A percentile compares a stretch with the other conserved stretches of the same genome.
Evolutionary conservation across 2,797 vertebrate genomes (phyloP).

Genomic region (Centropyge bicolor): DNA sequence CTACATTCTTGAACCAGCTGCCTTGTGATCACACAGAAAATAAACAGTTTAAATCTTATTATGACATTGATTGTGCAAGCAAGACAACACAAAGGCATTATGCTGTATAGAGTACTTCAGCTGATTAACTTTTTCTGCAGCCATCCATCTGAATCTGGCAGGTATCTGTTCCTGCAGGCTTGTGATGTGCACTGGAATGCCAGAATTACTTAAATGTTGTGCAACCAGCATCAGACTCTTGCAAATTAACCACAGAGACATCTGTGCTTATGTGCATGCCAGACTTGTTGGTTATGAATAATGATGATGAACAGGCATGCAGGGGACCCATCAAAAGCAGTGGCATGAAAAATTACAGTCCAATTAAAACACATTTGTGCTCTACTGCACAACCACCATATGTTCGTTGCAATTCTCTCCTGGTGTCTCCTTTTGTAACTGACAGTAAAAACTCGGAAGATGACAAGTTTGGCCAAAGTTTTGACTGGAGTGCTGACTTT

Average conservation of each 20-base stretch:
- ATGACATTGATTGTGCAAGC: neutral
- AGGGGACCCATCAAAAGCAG: neutral
- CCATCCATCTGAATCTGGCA: no score
- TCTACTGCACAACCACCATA: neutral
- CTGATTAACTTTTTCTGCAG: no score
- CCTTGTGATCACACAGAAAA: neutral
- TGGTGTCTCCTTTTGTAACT: no score
- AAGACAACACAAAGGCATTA: neutral
- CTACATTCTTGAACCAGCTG: neutral
- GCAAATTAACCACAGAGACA: neutral
- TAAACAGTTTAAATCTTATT: neutral
- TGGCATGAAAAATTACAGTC: neutral
- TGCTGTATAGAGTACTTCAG: no score
- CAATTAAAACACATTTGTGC: neutral
- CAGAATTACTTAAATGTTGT: neutral
- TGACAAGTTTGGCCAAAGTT: no score
- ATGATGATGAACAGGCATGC: neutral
- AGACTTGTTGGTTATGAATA: neutral
- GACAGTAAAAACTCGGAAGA: no score
- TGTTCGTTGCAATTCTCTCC: no score
- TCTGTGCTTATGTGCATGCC: slow-evolving; percentile 4
- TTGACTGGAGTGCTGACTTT: no score
- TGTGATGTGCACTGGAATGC: neutral
- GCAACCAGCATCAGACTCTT: neutral
- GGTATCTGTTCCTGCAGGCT: slow-evolving; percentile 3